Evolutionary conservation across 2,113 vertebrate genomes (phyloP).

Genomic region (Neodontobutis hainanensis): DNA sequence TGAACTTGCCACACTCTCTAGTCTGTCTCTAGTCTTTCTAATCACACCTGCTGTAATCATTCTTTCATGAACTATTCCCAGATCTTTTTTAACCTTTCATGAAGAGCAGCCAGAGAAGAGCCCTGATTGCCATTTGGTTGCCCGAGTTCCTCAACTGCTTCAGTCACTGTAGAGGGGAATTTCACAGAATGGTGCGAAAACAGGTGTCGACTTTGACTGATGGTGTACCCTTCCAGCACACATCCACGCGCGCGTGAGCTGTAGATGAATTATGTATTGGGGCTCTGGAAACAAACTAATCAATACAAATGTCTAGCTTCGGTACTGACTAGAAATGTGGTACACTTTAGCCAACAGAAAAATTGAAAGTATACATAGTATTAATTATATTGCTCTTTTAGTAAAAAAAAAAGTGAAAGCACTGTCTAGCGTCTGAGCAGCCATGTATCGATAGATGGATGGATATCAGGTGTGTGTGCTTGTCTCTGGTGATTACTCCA

Average conservation of each 20-base stretch:
- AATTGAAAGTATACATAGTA: neutral
- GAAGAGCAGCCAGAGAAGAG: slow-evolving; percentile 30
- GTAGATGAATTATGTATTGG: slow-evolving; percentile 49
- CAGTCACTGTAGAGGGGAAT: slow-evolving; percentile 12
- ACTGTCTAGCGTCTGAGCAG: neutral
- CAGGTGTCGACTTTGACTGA: slow-evolving; percentile 58
- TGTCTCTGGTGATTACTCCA: slow-evolving; percentile 53
- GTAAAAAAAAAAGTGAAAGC: too few species aligned
- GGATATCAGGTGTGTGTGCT: slow-evolving; percentile 20
- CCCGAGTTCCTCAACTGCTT: slow-evolving; percentile 4
- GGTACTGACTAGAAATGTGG: slow-evolving; percentile 36
- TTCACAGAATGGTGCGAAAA: slow-evolving; percentile 21
- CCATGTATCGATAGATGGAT: neutral
- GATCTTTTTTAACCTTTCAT: slow-evolving; percentile 59
- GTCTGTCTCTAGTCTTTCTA: slow-evolving; percentile 43
- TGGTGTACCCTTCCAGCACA: slow-evolving; percentile 7
- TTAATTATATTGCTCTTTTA: too few species aligned
- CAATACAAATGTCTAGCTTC: slow-evolving; percentile 50
- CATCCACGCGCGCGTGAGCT: neutral
- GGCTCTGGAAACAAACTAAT: slow-evolving; percentile 51
- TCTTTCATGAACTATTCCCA: slow-evolving; percentile 63
- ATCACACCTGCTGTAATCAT: slow-evolving; percentile 64
- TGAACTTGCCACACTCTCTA: slow-evolving; percentile 36
- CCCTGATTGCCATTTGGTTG: slow-evolving; percentile 16
- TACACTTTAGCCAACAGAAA: neutral